A percentile compares a stretch with the other conserved stretches of the same genome.
phyloP scores from a whole-genome alignment of 1,140 invertebrate genomes.

The Platorchestia sp. region DNA sequence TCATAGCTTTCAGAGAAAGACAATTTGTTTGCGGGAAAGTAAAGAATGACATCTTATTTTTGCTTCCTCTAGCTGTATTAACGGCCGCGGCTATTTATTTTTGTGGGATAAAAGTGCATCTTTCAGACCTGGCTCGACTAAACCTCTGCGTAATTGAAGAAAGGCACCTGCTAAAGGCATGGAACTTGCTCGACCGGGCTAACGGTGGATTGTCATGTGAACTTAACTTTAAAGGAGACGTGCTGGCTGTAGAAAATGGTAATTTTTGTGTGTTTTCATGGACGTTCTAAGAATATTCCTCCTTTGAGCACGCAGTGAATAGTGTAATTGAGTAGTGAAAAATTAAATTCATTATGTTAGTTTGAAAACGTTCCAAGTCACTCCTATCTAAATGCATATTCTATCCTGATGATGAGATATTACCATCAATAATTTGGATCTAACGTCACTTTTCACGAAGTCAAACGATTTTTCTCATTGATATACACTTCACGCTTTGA shows the following conservation, averaged over 20 bases:
- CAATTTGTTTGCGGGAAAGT: background rate
- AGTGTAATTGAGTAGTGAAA: too few species aligned
- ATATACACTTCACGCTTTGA: too few species aligned
- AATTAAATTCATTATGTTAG: too few species aligned
- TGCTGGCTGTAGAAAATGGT: background rate
- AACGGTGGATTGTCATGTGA: background rate
- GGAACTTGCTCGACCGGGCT: background rate
- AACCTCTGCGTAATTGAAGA: background rate
- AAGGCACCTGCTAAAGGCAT: background rate
- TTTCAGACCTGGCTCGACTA: background rate
- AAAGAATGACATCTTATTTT: background rate
- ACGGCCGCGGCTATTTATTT: background rate
- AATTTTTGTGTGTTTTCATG: too few species aligned
- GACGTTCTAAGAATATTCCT: too few species aligned
- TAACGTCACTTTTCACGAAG: too few species aligned
- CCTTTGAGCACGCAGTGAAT: too few species aligned
- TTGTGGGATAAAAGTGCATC: background rate
- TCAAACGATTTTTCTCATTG: too few species aligned
- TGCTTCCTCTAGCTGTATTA: background rate
- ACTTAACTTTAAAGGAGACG: background rate
- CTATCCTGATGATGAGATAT: too few species aligned
- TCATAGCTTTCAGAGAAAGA: background rate
- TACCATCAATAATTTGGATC: too few species aligned
- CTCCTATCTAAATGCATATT: too few species aligned
- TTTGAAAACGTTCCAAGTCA: too few species aligned